These are phyloP conservation scores for Oreochromis aureus DNA, from an alignment of 2,113 vertebrate species.

Conservation along the genomic window DNA sequence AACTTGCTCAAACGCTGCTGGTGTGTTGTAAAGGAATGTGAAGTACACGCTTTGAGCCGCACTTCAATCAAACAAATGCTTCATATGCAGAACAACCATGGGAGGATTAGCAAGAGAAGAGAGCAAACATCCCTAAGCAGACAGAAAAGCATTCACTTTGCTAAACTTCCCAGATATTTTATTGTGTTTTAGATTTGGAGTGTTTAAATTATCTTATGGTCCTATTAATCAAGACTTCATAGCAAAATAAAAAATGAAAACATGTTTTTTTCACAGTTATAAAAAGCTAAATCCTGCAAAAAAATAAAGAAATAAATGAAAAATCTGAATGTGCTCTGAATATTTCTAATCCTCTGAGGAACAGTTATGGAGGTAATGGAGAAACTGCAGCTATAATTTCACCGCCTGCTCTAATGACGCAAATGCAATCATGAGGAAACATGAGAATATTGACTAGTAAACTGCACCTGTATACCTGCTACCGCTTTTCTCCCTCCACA, in stretches of 20 bases:
- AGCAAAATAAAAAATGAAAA: not conserved
- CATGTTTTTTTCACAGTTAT: not conserved
- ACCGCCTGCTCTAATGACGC: not conserved
- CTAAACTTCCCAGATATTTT: not conserved
- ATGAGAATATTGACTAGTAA: not conserved
- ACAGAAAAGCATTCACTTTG: not conserved
- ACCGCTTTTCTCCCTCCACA: not conserved
- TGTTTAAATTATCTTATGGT: not conserved
- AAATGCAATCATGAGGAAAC: not conserved
- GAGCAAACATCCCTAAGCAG: not conserved
- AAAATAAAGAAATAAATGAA: not conserved
- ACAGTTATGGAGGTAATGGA: not conserved
- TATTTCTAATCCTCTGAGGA: not conserved
- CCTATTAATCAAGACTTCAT: not conserved
- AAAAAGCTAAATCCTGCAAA: not conserved
- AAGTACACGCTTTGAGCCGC: not conserved
- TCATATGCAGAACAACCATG: not conserved
- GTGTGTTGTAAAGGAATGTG: slow-evolving; percentile 35
- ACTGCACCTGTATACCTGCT: not conserved
- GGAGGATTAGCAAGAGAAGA: not conserved
- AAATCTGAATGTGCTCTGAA: not conserved
- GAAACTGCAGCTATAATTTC: not conserved
- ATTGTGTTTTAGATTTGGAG: not conserved
- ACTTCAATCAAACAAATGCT: not conserved
- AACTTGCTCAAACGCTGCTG: slow-evolving; percentile 3